Conservation (phyloP, 2,797 vertebrate species). For the Intellagama lesueurii region DNA sequence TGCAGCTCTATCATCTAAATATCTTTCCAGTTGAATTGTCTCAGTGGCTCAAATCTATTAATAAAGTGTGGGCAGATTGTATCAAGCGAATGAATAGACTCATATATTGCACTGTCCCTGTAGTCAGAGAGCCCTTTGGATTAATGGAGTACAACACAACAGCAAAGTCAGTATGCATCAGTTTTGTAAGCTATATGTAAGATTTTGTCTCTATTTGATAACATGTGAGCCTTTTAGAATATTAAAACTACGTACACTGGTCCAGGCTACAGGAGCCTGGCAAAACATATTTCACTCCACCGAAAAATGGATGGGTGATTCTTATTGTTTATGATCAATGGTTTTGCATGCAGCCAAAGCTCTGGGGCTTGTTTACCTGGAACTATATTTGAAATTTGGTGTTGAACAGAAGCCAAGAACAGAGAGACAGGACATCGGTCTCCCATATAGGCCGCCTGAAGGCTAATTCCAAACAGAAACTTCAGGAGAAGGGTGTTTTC, state of each 20-base stretch:
- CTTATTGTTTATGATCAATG: background rate
- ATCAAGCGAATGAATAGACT: constrained; percentile 6
- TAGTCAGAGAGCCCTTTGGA: background rate
- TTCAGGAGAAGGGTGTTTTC: background rate
- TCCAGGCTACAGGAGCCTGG: too few species aligned
- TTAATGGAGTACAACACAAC: background rate
- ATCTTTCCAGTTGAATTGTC: constrained; percentile 55
- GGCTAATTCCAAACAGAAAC: background rate
- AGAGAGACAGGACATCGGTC: background rate
- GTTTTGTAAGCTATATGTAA: background rate
- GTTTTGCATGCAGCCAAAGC: background rate
- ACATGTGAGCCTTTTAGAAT: background rate
- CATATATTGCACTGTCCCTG: background rate
- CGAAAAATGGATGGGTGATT: background rate
- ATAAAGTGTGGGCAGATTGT: constrained; percentile 46
- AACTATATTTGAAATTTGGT: background rate
- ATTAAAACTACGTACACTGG: background rate
- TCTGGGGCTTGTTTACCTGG: background rate
- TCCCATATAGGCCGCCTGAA: background rate
- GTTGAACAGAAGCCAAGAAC: background rate
- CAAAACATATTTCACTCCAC: too few species aligned
- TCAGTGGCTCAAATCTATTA: constrained; percentile 30
- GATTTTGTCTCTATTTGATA: constrained; percentile 28
- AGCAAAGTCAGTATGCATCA: background rate
- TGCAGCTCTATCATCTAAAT: background rate